Percentiles rank a stretch among this genome's conserved stretches.
Conservation (phyloP, 2,113 vertebrate species). For the Nibea coibor region DNA sequence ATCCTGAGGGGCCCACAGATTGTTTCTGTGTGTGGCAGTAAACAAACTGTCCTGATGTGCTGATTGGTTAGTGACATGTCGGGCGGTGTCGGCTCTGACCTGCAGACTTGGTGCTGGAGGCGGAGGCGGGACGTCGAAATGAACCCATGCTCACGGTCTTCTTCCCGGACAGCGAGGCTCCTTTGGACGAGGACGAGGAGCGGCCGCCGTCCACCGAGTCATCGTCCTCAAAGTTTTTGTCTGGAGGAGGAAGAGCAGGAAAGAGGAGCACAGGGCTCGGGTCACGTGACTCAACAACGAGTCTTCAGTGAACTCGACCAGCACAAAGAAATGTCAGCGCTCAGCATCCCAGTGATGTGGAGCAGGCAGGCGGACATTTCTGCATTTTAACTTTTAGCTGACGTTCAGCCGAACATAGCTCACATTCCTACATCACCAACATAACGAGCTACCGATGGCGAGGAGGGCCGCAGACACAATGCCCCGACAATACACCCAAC, state of each 20-base stretch:
- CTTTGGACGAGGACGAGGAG: conserved; percentile 93
- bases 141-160: conserved; percentile 87
- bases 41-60: too few species aligned
- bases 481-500: conserved; percentile 2
- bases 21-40: too few species aligned
- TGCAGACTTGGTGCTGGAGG: conserved; percentile 88
- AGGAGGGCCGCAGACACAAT: conserved; percentile 28
- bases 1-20: too few species aligned
- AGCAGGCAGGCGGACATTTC: conserved; percentile 15
- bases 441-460: background rate
- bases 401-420: conserved; percentile 17
- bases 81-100: conserved; percentile 77
- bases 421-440: conserved; percentile 42
- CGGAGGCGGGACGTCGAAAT: conserved; percentile 85
- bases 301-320: background rate
- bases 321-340: background rate
- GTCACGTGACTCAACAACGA: conserved; percentile 11
- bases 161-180: conserved; percentile 82
- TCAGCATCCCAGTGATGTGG: conserved; percentile 3
- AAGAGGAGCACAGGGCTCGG: background rate
- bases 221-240: conserved; percentile 97
- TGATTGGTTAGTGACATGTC: too few species aligned
- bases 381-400: conserved; percentile 5
- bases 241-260: conserved; percentile 75
- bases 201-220: conserved; percentile 95